phyloP scores from a whole-genome alignment of 2,797 vertebrate species.

The Amazonetta brasiliensis region DNA sequence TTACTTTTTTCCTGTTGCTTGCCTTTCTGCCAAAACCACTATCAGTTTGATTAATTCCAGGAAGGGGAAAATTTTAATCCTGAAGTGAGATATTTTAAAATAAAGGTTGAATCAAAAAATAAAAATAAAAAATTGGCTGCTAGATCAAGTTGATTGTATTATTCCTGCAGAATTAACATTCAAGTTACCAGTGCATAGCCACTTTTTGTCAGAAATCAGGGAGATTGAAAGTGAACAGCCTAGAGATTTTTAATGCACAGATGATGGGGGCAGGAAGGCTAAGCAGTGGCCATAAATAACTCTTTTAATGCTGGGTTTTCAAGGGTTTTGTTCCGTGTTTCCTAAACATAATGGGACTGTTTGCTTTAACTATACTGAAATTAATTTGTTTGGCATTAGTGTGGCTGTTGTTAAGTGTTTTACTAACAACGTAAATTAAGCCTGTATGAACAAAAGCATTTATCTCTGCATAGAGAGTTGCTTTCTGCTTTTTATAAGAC shows the following conservation, averaged over 20 bases:
- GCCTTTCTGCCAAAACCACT: conserved; percentile 13
- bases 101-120: not conserved
- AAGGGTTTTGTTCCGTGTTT: conserved; percentile 29
- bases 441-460: conserved; percentile 19
- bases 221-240: conserved; percentile 1
- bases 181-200: not conserved
- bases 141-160: not conserved
- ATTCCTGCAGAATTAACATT: not conserved
- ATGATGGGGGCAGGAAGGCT: not conserved
- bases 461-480: not conserved
- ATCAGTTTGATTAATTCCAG: conserved; percentile 37
- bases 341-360: not conserved
- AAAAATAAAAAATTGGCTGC: not conserved
- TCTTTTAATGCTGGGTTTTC: conserved; percentile 26
- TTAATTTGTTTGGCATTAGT: conserved; percentile 56
- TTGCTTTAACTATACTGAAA: conserved; percentile 44
- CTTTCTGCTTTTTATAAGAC: not conserved
- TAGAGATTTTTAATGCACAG: not conserved
- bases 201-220: not conserved
- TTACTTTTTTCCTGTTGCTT: conserved; percentile 9
- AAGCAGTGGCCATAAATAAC: conserved; percentile 57
- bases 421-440: not conserved
- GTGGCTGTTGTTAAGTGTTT: not conserved
- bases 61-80: conserved; percentile 22
- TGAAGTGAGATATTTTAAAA: conserved; percentile 5